These are phyloP conservation scores for Labia minor DNA, from an alignment of 2,888 invertebrate species.

Conservation along the genomic window DNA sequence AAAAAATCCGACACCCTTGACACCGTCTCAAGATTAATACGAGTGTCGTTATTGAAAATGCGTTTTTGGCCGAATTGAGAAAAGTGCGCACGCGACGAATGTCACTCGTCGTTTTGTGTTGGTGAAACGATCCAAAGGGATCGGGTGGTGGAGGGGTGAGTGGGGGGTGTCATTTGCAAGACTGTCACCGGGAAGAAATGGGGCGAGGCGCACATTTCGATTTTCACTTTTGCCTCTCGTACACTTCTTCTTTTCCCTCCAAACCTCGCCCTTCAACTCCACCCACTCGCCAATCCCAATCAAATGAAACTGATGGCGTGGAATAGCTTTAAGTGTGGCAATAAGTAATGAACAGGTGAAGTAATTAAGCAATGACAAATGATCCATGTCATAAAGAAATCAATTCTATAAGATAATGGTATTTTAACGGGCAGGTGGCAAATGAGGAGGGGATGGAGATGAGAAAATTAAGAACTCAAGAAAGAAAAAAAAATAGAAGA, in stretches of 20 bases:
- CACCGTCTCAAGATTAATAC: constrained; percentile 13
- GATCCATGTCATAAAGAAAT: background rate
- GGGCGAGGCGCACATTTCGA: background rate
- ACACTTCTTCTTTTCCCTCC: too few species aligned
- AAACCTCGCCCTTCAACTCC: too few species aligned
- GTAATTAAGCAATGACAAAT: constrained; percentile 13
- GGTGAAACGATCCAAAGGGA: too few species aligned
- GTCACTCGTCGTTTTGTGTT: background rate
- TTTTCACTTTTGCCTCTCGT: background rate
- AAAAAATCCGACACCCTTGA: background rate
- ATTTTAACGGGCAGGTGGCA: too few species aligned
- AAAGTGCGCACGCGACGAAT: background rate
- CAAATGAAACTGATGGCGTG: background rate
- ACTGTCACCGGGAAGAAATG: background rate
- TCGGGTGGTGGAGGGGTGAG: background rate
- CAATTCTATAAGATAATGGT: background rate
- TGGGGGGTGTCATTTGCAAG: background rate
- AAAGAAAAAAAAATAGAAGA: too few species aligned
- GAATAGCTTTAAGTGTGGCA: background rate
- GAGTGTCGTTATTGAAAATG: constrained; percentile 7
- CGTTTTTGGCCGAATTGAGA: constrained; percentile 7
- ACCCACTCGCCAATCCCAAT: too few species aligned
- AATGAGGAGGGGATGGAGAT: too few species aligned
- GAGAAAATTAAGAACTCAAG: too few species aligned
- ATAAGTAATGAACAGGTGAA: constrained; percentile 2